Conservation (phyloP, 64 coral and sea anemone genomes). For the Porites australiensis region DNA sequence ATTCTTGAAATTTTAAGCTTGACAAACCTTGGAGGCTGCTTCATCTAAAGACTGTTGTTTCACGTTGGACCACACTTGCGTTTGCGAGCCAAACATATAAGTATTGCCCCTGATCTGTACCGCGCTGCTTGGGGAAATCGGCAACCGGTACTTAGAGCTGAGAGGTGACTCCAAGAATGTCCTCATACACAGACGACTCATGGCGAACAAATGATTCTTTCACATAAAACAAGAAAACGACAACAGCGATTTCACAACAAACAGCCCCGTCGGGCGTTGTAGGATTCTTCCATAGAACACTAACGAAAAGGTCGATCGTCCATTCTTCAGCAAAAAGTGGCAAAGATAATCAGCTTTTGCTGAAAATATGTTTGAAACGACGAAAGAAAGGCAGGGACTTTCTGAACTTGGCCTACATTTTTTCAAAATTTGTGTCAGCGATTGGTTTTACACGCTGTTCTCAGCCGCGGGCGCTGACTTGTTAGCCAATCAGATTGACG, state of each 20-base stretch:
- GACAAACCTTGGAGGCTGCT: slow-evolving; percentile 82
- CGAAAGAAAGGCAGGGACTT: too few relatives aligned
- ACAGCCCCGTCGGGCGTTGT: too few relatives aligned
- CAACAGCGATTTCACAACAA: background rate
- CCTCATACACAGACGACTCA: slow-evolving; percentile 12
- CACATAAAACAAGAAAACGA: background rate
- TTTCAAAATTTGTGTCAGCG: background rate
- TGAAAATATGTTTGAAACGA: too few relatives aligned
- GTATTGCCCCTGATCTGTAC: slow-evolving; percentile 11
- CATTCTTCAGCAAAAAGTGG: too few relatives aligned
- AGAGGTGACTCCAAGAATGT: background rate
- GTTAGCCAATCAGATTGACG: slow-evolving; percentile 44
- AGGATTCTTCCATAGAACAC: background rate
- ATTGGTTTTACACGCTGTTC: background rate
- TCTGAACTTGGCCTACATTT: background rate
- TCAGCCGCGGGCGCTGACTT: background rate
- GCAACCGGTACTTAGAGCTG: background rate
- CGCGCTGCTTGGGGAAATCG: background rate
- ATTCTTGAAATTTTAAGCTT: too few relatives aligned
- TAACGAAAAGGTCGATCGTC: background rate
- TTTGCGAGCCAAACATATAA: slow-evolving; percentile 80
- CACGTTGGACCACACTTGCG: slow-evolving; percentile 83
- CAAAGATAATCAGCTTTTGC: too few relatives aligned
- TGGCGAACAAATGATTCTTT: background rate
- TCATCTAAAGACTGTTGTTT: slow-evolving; percentile 92